A percentile compares a stretch with the other conserved stretches of the same genome.
Conservation (phyloP, 2,797 vertebrate species). For the Octomys mimax region DNA sequence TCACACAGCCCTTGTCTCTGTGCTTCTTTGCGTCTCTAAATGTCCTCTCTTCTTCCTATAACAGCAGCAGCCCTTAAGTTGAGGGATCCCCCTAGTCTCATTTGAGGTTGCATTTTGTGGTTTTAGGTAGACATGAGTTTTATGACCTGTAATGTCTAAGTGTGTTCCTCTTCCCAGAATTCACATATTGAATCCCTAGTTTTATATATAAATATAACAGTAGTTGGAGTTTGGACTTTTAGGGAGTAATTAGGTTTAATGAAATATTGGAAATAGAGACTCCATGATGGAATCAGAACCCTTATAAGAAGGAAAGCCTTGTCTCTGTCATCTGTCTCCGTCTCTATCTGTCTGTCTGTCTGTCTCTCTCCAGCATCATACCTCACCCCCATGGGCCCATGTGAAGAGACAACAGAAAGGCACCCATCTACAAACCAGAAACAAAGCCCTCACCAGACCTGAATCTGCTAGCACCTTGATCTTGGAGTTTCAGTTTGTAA, state of each 20-base stretch:
- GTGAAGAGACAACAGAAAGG: not conserved
- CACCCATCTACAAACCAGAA: not conserved
- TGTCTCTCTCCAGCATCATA: not conserved
- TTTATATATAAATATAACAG: not conserved
- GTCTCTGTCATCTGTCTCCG: not conserved
- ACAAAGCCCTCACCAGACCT: not conserved
- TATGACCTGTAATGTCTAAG: not conserved
- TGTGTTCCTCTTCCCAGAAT: not conserved
- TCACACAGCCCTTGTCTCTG: not conserved
- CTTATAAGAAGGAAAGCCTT: not conserved
- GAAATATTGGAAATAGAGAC: not conserved
- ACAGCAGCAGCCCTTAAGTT: not conserved
- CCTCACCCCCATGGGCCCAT: not conserved
- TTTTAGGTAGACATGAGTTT: not conserved
- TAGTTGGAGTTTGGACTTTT: not conserved
- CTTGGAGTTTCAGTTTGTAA: not conserved
- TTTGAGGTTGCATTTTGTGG: not conserved
- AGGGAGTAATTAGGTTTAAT: not conserved
- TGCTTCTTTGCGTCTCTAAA: not conserved
- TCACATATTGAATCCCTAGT: not conserved
- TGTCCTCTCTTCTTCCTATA: not conserved
- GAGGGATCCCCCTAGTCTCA: not conserved
- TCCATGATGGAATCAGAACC: not conserved
- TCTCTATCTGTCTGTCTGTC: not conserved
- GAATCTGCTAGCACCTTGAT: not conserved